Evolutionary conservation across 2,888 invertebrate genomes (phyloP), one percentile per base, ranked within the genome.

Genomic region (Drosophila siamana): DNA sequence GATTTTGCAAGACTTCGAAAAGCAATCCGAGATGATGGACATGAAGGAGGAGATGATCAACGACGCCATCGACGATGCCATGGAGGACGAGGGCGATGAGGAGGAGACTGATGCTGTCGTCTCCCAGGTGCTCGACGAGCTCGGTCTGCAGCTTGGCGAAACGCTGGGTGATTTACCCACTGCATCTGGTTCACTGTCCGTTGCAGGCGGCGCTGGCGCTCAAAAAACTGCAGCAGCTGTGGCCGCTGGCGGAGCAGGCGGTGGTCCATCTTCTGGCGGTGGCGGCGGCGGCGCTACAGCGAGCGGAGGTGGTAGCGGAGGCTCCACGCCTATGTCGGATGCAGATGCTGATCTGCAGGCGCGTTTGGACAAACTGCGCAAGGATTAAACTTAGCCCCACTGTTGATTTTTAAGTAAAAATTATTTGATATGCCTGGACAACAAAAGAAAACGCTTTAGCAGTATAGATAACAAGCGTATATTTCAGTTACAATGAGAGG

Each of bases 21-120:
- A 99, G 91, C 99, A 99, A 92, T 98, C 98, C 0, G 99, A 99
- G 93, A 98, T 99, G 59, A 99, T 99, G 99, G 99, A 99, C 91
- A 99, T 99, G 99, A 99, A 99, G 92, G 99, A 99, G 92, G 99
- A 99, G 93, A 98, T 99, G 95, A 99, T 99, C 96, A 98, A 98
- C 91, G 99, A 99, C 92, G 99, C 98, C 50, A 99, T 99, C 90
- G 99, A 99, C 92, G 99, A 99, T 93, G 99, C 99, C 0, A 98
- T 99, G 96, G 99, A 98, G 86, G 99, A 97, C 75, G 99, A 98
- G 90, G 98, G 96, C 46, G 99, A 99, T 91, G 98, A 99, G 91
- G 98, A 99, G 90, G 99, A 99, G 93, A 98, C 98, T 90, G 98
- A 99, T 93, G 97, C 97, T 51, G 96, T 99, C 83, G 98, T 99